Evolutionary conservation across 2,797 vertebrate genomes (phyloP), one percentile per base, ranked within the genome.

Genomic region (Rousettus madagascariensis): DNA sequence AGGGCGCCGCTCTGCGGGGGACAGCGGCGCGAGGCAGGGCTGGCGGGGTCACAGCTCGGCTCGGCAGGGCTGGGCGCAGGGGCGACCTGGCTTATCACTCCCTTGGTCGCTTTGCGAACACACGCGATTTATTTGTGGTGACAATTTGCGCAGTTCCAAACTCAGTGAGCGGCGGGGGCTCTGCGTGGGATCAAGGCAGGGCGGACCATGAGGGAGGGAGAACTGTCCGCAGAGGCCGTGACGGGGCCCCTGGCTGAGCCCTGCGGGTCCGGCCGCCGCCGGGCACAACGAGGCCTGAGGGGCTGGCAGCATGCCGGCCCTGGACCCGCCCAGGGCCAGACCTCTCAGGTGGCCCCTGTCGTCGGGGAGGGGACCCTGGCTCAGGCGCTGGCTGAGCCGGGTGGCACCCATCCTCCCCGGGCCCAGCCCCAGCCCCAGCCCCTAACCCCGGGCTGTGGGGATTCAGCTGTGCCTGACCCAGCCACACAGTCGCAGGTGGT

Each of bases 241-340:
- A 49, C 15, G 13, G 46, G 15, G 49, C 49, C 15, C 49, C 46
- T 49, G 46, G 13, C 46, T 15, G 46, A 49, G 46, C 46, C 46
- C 46, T 0, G 49, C 3, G 46, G 16, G 49, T 49, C 38, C 8
- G 4, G 61, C 28, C 28, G 24, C 33, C 71, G 4, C 36, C 8
- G 8, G 49, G 41, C 57, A 3, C 17, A 8, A 2, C 0, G 3
- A 22, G 12, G n/a, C 6, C 75, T 15, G 17, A 55, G 85, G 49
- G 15, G 49, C 49, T 5, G 15, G 49, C 49, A 49, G 49, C 49
- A 5, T 33, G 43, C 55, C 36, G 49, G 65, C 43, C 8, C 30
- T 6, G 6, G 55, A 2, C 6, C 3, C 28, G n/a, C 16, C 43
- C 49, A 0, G 0, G n/a, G 19, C 41, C 61, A 36, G 41, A 22